phyloP scores from a whole-genome alignment of 2,797 vertebrate genomes.

The Bufotes viridis region DNA sequence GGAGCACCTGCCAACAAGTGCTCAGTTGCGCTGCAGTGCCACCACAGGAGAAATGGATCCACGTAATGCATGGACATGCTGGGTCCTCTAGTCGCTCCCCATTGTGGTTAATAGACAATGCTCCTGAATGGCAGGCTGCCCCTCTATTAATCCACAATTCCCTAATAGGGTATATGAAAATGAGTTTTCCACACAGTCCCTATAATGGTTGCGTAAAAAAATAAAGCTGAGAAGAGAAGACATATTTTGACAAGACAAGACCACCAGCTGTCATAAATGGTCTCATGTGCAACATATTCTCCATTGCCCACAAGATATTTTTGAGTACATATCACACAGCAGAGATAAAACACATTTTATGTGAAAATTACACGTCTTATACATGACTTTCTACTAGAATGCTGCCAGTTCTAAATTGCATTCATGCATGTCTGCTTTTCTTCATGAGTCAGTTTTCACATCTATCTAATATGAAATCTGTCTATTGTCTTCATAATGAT shows the following conservation, averaged over 20 bases:
- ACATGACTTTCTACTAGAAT: background rate
- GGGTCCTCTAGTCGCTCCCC: too few relatives aligned
- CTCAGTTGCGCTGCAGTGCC: background rate
- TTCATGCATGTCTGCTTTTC: slow-evolving; percentile 24
- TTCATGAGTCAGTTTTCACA: slow-evolving; percentile 32
- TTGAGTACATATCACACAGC: background rate
- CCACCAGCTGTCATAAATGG: too few relatives aligned
- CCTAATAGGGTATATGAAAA: too few relatives aligned
- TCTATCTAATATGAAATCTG: background rate
- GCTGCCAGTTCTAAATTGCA: background rate
- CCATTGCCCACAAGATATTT: background rate
- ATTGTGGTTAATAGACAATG: too few relatives aligned
- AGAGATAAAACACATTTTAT: background rate
- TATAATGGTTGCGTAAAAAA: too few relatives aligned
- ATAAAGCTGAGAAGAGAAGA: too few relatives aligned
- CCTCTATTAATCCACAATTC: too few relatives aligned
- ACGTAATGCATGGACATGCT: background rate
- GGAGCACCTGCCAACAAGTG: too few relatives aligned
- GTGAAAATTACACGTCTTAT: background rate
- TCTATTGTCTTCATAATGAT: slow-evolving; percentile 38
- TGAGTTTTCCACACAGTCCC: too few relatives aligned
- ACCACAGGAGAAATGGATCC: background rate
- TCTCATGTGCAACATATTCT: background rate
- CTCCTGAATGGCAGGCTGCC: too few relatives aligned
- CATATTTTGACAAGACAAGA: too few relatives aligned